These are phyloP conservation scores for Colistium nudipinnis DNA, from an alignment of 2,113 vertebrate species.

Conservation along the genomic window DNA sequence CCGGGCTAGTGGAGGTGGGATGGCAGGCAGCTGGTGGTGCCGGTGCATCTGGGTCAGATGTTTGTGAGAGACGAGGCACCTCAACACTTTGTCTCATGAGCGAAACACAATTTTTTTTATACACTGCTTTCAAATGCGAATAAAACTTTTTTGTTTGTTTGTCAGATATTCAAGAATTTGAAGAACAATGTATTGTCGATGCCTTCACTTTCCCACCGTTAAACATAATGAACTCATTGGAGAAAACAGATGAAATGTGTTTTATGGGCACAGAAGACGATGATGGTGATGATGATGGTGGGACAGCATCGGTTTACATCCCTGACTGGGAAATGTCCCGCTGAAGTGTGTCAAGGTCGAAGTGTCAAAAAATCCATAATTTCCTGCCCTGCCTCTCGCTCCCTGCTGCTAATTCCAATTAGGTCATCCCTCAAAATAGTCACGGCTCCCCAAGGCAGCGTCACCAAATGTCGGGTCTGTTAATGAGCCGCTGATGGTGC, in stretches of 20 bases:
- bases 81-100: neutral
- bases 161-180: neutral
- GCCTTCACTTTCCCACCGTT: no score
- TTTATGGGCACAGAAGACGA: neutral
- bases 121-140: neutral
- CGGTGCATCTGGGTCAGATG: constrained; percentile 7
- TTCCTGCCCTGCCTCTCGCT: constrained; percentile 45
- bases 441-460: constrained; percentile 54
- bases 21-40: constrained; percentile 13
- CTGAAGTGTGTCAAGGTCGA: constrained; percentile 72
- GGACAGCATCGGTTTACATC: constrained; percentile 1
- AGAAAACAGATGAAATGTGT: neutral
- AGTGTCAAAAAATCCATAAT: constrained; percentile 63
- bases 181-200: no score
- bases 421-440: constrained; percentile 80
- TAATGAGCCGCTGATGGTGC: constrained; percentile 71
- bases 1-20: neutral
- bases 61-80: neutral
- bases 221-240: neutral
- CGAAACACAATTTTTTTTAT: neutral
- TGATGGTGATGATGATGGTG: neutral
- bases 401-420: constrained; percentile 71
- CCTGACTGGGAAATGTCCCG: constrained; percentile 6
- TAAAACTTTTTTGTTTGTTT: neutral
- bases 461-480: constrained; percentile 54